These are phyloP conservation scores for Globia sparganii DNA, from an alignment of 2,888 invertebrate genomes.

Conservation along the genomic window DNA sequence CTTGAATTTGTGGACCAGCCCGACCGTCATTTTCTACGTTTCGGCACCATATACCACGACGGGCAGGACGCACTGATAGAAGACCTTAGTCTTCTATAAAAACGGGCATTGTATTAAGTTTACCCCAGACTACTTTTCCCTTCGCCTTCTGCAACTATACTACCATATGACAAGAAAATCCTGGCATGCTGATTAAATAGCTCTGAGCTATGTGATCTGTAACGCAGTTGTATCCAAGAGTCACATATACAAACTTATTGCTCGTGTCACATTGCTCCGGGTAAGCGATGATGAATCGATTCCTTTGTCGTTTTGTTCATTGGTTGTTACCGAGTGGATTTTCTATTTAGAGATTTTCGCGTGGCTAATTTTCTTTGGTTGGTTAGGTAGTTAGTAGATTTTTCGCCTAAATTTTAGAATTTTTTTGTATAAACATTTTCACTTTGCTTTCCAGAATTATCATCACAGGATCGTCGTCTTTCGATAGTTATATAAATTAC, in stretches of 20 bases:
- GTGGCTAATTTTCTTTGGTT: not conserved
- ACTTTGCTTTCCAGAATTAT: not conserved
- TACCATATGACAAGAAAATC: not conserved
- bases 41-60: no score
- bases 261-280: constrained; percentile 17
- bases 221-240: constrained; percentile 26
- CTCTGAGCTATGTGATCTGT: constrained; percentile 48
- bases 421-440: no score
- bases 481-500: not conserved
- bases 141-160: not conserved
- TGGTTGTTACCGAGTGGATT: not conserved
- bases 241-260: constrained; percentile 42
- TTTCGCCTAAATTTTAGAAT: no score
- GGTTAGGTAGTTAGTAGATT: no score
- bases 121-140: not conserved
- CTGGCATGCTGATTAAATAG: constrained; percentile 34
- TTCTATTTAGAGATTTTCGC: constrained; percentile 26
- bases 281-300: constrained; percentile 49
- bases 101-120: not conserved
- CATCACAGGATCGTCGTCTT: no score
- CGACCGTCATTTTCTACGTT: no score
- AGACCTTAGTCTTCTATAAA: no score
- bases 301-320: constrained; percentile 29
- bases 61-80: no score
- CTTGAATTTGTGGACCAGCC: no score